Evolutionary conservation across 2,888 invertebrate genomes (phyloP).

Genomic region (Leptinotarsa rubiginosa): DNA sequence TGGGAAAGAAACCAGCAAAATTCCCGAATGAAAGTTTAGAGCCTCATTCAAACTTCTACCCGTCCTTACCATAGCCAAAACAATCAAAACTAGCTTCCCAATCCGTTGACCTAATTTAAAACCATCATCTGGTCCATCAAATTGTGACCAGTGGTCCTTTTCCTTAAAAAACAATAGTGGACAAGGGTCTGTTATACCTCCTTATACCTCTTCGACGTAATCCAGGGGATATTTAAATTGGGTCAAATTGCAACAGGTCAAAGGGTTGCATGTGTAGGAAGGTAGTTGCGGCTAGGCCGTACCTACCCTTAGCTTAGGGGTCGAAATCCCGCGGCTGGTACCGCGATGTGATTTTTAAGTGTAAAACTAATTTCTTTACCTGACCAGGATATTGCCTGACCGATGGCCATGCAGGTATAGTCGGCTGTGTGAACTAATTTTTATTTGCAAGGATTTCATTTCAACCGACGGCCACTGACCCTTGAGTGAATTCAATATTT

Average conservation of each 20-base stretch:
- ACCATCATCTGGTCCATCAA: slow-evolving; percentile 54
- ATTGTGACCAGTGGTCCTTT: slow-evolving; percentile 52
- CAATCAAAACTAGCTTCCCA: slow-evolving; percentile 38
- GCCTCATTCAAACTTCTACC: not conserved
- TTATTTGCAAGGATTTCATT: slow-evolving; percentile 47
- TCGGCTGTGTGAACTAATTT: slow-evolving; percentile 56
- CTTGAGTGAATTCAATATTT: slow-evolving; percentile 25
- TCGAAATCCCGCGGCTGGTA: slow-evolving; percentile 14
- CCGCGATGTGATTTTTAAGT: slow-evolving; percentile 38
- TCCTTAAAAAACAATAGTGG: slow-evolving; percentile 52
- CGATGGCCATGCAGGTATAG: slow-evolving; percentile 39
- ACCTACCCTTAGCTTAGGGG: slow-evolving; percentile 20
- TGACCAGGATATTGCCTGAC: slow-evolving; percentile 37
- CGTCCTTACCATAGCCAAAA: not conserved
- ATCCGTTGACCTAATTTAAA: slow-evolving; percentile 45
- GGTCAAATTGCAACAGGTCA: slow-evolving; percentile 58
- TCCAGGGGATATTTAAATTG: slow-evolving; percentile 58
- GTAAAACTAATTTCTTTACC: slow-evolving; percentile 39
- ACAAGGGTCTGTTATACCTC: slow-evolving; percentile 45
- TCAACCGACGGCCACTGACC: slow-evolving; percentile 33
- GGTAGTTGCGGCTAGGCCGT: slow-evolving; percentile 18
- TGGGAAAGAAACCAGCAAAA: slow-evolving; percentile 29
- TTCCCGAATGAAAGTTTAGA: slow-evolving; percentile 32
- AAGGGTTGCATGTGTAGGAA: slow-evolving; percentile 58
- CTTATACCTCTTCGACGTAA: slow-evolving; percentile 45